A percentile compares a stretch with the other conserved stretches of the same genome.
Conservation (phyloP, 2,113 vertebrate genomes). For the Coturnix japonica region DNA sequence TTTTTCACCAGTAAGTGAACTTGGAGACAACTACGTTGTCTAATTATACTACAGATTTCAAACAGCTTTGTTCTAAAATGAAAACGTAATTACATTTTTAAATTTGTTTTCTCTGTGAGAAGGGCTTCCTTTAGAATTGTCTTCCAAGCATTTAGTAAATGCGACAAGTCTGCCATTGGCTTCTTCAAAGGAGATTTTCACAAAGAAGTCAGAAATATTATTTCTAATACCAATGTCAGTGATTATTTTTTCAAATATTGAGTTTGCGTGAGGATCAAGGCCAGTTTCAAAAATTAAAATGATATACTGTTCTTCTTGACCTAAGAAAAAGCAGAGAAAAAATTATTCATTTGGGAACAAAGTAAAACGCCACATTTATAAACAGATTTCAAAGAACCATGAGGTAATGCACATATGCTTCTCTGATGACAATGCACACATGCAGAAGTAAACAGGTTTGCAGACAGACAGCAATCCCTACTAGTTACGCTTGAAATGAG, state of each 20-base stretch:
- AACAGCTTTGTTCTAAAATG: not conserved
- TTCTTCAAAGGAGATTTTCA: conserved; percentile 91
- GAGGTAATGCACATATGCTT: accelerated
- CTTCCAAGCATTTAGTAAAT: conserved; percentile 88
- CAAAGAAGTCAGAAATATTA: conserved; percentile 85
- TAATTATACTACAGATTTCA: not conserved
- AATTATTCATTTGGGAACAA: not conserved
- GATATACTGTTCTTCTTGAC: conserved; percentile 91
- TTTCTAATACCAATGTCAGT: conserved; percentile 86
- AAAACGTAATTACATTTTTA: conserved; percentile 77
- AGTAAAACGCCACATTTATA: not conserved
- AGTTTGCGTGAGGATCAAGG: conserved; percentile 84
- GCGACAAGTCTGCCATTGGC: conserved; percentile 93
- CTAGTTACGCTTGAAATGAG: not conserved
- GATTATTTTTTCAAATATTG: conserved; percentile 92
- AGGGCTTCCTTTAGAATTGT: conserved; percentile 80
- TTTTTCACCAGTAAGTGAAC: not conserved
- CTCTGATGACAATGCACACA: not conserved
- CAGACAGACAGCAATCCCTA: not conserved
- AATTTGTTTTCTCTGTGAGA: conserved; percentile 80
- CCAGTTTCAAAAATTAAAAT: conserved; percentile 95
- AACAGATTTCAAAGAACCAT: not conserved
- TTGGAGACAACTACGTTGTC: not conserved
- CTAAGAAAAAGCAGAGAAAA: conserved; percentile 70
- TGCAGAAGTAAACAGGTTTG: not conserved